phyloP scores from a whole-genome alignment of 2,113 vertebrate species.

The Orientallactaga bullata region DNA sequence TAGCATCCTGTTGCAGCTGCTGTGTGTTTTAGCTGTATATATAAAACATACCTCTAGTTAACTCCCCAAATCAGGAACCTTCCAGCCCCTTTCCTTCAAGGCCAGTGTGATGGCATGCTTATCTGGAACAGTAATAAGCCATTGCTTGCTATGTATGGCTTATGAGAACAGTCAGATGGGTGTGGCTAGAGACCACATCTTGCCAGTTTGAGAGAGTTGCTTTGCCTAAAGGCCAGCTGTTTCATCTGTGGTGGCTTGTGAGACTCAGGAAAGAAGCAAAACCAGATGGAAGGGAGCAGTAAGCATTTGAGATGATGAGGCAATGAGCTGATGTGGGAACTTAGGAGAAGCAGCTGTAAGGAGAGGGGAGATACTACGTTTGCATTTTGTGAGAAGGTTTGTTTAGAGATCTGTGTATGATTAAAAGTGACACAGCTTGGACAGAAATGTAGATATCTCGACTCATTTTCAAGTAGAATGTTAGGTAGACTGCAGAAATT shows the following conservation, averaged over 20 bases:
- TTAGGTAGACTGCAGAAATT: background rate
- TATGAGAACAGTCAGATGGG: background rate
- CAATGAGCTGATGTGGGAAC: background rate
- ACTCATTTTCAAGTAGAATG: background rate
- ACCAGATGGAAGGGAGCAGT: background rate
- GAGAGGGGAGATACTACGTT: background rate
- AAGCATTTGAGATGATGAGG: background rate
- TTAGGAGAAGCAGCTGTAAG: background rate
- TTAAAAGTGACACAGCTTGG: background rate
- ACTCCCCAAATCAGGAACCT: background rate
- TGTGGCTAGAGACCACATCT: background rate
- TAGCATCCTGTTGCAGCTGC: background rate
- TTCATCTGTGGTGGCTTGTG: background rate
- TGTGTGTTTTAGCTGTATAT: background rate
- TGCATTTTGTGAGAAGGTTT: background rate
- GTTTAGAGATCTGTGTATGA: background rate
- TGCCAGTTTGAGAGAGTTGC: background rate
- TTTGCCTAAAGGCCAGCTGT: background rate
- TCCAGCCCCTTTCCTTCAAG: background rate
- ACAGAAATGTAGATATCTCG: background rate
- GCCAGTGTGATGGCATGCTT: background rate
- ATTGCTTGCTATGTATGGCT: background rate
- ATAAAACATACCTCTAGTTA: background rate
- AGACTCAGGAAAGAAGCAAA: background rate
- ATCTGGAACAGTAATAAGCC: background rate